These are phyloP conservation scores for Aphelenchoides besseyi DNA, from an alignment of 1,140 invertebrate species.

Conservation along the genomic window DNA sequence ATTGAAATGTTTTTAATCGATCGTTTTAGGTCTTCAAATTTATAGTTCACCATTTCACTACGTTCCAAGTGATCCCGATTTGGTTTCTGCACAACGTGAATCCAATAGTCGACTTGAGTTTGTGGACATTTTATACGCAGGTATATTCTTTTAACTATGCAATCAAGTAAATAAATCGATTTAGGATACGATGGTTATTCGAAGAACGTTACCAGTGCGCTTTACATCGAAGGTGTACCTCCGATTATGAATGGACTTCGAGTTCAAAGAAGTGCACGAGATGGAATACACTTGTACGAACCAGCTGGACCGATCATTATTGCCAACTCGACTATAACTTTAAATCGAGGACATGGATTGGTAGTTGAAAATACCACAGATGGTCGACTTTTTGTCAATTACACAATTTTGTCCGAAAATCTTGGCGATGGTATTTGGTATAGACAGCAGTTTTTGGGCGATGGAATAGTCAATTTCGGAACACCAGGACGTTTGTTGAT, in stretches of 20 bases:
- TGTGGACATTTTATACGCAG: constrained; percentile 60
- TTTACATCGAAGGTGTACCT: constrained; percentile 62
- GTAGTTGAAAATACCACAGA: constrained; percentile 59
- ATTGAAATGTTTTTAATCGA: constrained; percentile 5
- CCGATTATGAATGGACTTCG: constrained; percentile 61
- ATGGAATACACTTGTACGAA: constrained; percentile 57
- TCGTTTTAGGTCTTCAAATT: constrained; percentile 54
- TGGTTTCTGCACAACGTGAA: constrained; percentile 52
- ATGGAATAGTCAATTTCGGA: constrained; percentile 8
- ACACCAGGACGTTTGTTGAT: constrained; percentile 10
- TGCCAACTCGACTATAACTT: constrained; percentile 55
- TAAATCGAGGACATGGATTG: constrained; percentile 60
- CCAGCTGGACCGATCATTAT: constrained; percentile 56
- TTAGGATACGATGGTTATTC: background rate
- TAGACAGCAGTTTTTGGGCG: constrained; percentile 22
- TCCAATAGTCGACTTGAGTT: constrained; percentile 56
- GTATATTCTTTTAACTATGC: too few species aligned
- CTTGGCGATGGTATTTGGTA: constrained; percentile 62
- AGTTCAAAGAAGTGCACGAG: constrained; percentile 55
- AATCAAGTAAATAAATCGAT: constrained; percentile 52
- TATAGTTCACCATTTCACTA: constrained; percentile 54
- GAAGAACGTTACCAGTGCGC: constrained; percentile 58
- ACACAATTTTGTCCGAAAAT: constrained; percentile 48
- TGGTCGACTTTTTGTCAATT: constrained; percentile 57
- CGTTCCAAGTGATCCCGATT: constrained; percentile 57